Evolutionary conservation across 2,113 vertebrate genomes (phyloP), one percentile per base, ranked within the genome.

Genomic region (Zosterops borbonicus): DNA sequence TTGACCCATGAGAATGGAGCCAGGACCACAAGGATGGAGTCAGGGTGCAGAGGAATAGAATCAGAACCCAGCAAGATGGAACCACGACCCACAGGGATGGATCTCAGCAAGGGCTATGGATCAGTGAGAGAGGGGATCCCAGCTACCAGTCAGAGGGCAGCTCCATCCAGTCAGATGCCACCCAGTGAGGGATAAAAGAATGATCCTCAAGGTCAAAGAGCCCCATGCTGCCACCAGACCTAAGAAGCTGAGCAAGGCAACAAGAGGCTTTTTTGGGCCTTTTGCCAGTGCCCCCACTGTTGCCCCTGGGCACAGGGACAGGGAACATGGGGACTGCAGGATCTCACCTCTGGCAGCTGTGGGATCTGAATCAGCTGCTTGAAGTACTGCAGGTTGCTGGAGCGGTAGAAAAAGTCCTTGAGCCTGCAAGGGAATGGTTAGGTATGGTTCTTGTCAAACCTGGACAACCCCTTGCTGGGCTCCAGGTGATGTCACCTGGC

Each of bases 361-460:
- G 99, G 99, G 96, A 99, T 99, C 98, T 99, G 99, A 92, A 99
- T 99, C 78, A 99, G 98, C 52, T 99, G 98, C 95, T 99, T 99
- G 97, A 99, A 99, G 97, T 99, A 99, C 96, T 99, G 99, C 67
- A 99, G 98, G 97, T 99, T 99, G 97, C 99, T 99, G 96, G 99
- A 99, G 96, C 99, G 99, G 92, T 99, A 99, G 97, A 99, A 99
- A 23, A 99, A 98, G 93, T 99, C 99, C 98, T 99, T 99, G 94
- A 99, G 96, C 97, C 99, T 99, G 90, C 14, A 37, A 92, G 90
- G 25, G 73, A 55, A 42, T 2, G 20, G 23, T 89, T 28, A 87
- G 33, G 20, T 31, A 68, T 1, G 6, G 53, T 41, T 67, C 74
- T 44, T 78, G 39, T 5, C 39, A 83, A 90, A 60, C 15, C 22